Conservation (phyloP, 2,888 invertebrate genomes). For the Dolichopus griseipennis region DNA sequence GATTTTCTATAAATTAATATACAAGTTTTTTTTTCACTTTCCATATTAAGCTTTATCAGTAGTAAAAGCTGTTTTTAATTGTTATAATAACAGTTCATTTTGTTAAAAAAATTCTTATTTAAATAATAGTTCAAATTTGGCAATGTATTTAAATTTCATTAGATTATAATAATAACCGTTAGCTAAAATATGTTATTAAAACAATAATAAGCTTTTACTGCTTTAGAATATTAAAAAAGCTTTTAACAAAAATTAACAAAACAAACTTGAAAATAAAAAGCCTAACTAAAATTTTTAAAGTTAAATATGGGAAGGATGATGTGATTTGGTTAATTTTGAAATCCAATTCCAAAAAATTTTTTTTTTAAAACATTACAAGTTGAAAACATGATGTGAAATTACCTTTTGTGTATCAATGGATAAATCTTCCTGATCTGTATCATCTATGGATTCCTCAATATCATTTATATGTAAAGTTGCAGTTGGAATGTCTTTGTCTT, state of each 20-base stretch:
- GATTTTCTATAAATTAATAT: slow-evolving; percentile 27
- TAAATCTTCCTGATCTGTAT: slow-evolving; percentile 48
- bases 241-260: neutral
- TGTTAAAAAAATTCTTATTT: too few relatives aligned
- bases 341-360: neutral
- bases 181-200: neutral
- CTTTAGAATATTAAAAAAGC: neutral
- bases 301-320: neutral
- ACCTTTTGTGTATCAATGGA: neutral
- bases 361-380: neutral
- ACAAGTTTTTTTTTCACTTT: slow-evolving; percentile 15
- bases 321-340: neutral
- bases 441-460: slow-evolving; percentile 53
- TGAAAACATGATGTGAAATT: neutral
- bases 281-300: neutral
- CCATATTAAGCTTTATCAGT: neutral
- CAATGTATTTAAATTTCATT: too few relatives aligned
- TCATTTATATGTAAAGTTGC: slow-evolving; percentile 42
- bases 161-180: too few relatives aligned
- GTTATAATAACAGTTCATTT: neutral
- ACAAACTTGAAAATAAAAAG: too few relatives aligned
- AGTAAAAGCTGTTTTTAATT: neutral
- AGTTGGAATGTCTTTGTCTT: slow-evolving; percentile 20
- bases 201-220: neutral
- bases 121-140: too few relatives aligned